Base-by-base conservation (phyloP, 2,888 invertebrate genomes). In the Blastobasis lacticolella region DNA sequence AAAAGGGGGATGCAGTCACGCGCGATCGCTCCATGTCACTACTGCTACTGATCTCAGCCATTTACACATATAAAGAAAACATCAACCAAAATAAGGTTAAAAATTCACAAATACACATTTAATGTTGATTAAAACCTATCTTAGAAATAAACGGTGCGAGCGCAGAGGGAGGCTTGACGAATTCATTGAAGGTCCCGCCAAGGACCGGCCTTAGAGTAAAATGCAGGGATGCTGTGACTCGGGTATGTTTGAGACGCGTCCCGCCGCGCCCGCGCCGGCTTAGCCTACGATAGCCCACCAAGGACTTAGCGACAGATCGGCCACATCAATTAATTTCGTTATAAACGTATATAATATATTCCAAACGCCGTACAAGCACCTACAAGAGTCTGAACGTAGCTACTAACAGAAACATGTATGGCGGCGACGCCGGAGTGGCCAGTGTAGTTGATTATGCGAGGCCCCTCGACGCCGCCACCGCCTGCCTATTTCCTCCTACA, bases 51-150 rank as follows among this genome's bases (percentile, higher is more conserved):
- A 81, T 81, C 78, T 84, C 81, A 75, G 73, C 78, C 87, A 87
- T 88, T 81, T 87, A 85, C 85, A 85, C 86, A 76, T 79, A 77
- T 79, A 75, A 86, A 85, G 84, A 78, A 81, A 87, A 85, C 79
- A 75, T 82, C 79, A 85, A 86, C 83, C 83, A 75, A 86, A 86
- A 81, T 80, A 74, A 80, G 75, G 78, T 81, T 80, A 76, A 75
- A 75, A 85, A 87, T 85, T 85, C 87, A 88, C 88, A 88, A 86
- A 80, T 88, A 88, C 88, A 88, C 86, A 84, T 86, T 86, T 83
- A 81, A 85, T 86, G 85, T 83, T 82, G 83, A 81, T 76, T 85
- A 81, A 73, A 68, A 66, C 54, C 83, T 85, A 86, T 66, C 81
- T 86, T 84, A 84, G 6, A 63, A 56, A 58, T 77, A 80, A 54